A percentile compares a stretch with the other conserved stretches of the same genome.
These are phyloP conservation scores for Rhea americana DNA, from an alignment of 2,113 vertebrate species.

Conservation along the genomic window DNA sequence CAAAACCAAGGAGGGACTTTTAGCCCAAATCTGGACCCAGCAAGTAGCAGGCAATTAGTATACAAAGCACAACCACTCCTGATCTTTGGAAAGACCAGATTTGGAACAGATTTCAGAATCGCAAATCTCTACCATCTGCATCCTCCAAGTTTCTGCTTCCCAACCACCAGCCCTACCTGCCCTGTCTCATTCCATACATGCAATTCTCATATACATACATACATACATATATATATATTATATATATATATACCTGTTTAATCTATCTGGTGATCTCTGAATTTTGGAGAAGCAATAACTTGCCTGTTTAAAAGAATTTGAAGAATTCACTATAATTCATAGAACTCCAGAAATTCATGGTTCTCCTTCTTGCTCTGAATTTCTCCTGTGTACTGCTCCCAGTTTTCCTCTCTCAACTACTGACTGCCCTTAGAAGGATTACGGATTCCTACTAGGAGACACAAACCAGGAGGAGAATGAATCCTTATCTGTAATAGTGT, in stretches of 20 bases:
- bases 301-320: neutral
- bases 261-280: neutral
- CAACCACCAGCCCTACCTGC: neutral
- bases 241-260: neutral
- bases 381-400: neutral
- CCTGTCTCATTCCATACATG: neutral
- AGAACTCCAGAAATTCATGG: neutral
- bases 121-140: fast-evolving
- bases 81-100: neutral
- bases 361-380: neutral
- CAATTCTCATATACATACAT: neutral
- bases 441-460: neutral
- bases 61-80: fast-evolving
- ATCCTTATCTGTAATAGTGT: neutral
- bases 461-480: neutral
- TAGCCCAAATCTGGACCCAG: neutral
- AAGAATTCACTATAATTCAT: neutral
- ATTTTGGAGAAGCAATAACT: neutral
- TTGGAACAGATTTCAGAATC: neutral
- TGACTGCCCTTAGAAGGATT: neutral
- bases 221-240: too few relatives aligned
- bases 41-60: neutral
- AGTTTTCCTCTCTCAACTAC: neutral
- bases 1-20: neutral
- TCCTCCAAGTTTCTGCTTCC: neutral